These are phyloP conservation scores for Eugnorisma glareosa DNA, from an alignment of 2,888 invertebrate species.

Conservation along the genomic window DNA sequence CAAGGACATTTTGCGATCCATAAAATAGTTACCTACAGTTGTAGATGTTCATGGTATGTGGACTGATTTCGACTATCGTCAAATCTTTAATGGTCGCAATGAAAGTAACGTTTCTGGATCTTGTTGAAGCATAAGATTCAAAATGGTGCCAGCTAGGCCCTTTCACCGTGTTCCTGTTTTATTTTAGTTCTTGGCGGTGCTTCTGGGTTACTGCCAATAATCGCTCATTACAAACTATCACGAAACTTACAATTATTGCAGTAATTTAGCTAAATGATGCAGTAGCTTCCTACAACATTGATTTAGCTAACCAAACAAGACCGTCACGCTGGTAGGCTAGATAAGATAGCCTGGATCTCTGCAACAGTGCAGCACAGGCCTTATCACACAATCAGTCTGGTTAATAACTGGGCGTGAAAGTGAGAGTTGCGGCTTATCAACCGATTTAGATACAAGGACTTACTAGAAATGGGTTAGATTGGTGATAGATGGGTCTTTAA, in stretches of 20 bases:
- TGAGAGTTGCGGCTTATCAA: conserved; percentile 43
- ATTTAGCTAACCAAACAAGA: conserved; percentile 59
- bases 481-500: conserved; percentile 12
- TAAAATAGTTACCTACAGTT: background rate
- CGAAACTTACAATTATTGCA: conserved; percentile 1
- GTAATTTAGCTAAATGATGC: conserved; percentile 42
- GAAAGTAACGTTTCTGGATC: background rate
- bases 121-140: background rate
- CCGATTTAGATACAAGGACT: conserved; percentile 16
- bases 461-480: conserved; percentile 29
- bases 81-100: background rate
- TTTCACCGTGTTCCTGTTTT: background rate
- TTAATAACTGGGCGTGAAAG: conserved; percentile 40
- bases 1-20: background rate
- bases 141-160: background rate
- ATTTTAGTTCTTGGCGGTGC: background rate
- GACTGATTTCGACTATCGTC: background rate
- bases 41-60: too few relatives aligned
- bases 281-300: conserved; percentile 55
- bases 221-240: background rate
- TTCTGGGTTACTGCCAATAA: background rate
- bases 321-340: conserved; percentile 49
- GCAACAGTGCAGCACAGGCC: conserved; percentile 29
- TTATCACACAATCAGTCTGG: conserved; percentile 43
- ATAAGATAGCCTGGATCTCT: conserved; percentile 63